A percentile compares a stretch with the other conserved stretches of the same genome.
Conservation (phyloP, 53 echinoderm and acorn worm genomes). For the Patiria pectinifera region DNA sequence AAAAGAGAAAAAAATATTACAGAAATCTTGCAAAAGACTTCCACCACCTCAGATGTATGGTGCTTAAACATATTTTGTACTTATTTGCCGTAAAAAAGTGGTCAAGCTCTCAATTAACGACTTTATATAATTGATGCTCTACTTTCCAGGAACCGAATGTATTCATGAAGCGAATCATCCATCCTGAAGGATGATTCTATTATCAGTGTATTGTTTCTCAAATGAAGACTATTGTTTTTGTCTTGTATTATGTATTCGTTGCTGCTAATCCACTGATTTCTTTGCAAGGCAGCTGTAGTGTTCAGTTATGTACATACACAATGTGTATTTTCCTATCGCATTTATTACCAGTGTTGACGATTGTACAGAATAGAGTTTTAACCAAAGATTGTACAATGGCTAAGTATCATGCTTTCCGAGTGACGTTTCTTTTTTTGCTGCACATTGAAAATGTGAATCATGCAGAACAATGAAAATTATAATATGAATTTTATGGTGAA, state of each 20-base stretch:
- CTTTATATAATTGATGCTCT: not conserved
- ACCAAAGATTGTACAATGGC: conserved; percentile 7
- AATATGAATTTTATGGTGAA: not conserved
- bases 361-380: conserved; percentile 39
- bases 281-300: not conserved
- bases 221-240: not conserved
- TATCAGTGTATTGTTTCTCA: not conserved
- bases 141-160: not conserved
- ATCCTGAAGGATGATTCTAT: not conserved
- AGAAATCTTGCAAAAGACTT: no score
- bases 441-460: not conserved
- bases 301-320: conserved; percentile 32
- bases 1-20: no score
- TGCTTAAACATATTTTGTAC: no score
- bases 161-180: not conserved
- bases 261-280: not conserved
- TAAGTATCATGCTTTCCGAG: not conserved
- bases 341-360: not conserved
- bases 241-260: not conserved
- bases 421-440: not conserved
- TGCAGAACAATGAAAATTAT: not conserved
- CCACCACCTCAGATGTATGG: no score
- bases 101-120: not conserved
- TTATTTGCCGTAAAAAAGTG: no score
- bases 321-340: conserved; percentile 41